A percentile compares a stretch with the other conserved stretches of the same genome.
Conservation (phyloP, 1,140 invertebrate genomes). For the Zophobas atratus region DNA sequence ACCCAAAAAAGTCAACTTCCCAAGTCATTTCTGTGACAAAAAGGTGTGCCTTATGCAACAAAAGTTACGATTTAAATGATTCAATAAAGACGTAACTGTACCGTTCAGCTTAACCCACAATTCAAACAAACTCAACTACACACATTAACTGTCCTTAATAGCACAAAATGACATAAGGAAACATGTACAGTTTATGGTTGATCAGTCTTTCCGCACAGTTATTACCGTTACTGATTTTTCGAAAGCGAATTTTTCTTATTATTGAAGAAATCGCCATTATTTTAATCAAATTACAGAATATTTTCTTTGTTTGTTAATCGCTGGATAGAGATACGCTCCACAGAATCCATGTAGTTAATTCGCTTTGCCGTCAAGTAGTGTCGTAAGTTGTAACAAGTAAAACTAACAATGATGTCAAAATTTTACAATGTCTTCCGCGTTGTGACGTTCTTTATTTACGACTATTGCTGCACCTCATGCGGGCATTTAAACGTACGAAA, state of each 20-base stretch:
- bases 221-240: conserved; percentile 41
- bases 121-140: conserved; percentile 29
- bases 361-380: conserved; percentile 17
- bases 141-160: conserved; percentile 30
- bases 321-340: conserved; percentile 16
- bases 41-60: not conserved
- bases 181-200: conserved; percentile 38
- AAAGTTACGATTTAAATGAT: conserved; percentile 20
- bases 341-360: conserved; percentile 12
- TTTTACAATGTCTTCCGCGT: conserved; percentile 17
- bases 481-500: conserved; percentile 25
- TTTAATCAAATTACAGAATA: conserved; percentile 38
- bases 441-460: conserved; percentile 37
- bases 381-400: not conserved
- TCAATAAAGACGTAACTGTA: conserved; percentile 37
- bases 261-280: conserved; percentile 25
- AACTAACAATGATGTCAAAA: conserved; percentile 38
- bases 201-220: conserved; percentile 21
- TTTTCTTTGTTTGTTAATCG: conserved; percentile 20
- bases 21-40: too few relatives aligned
- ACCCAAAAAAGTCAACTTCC: too few relatives aligned
- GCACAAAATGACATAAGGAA: conserved; percentile 37
- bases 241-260: conserved; percentile 26
- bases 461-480: conserved; percentile 32
- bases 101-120: conserved; percentile 16